phyloP scores from a whole-genome alignment of 2,797 vertebrate species.

The Gambusia yucatana region DNA sequence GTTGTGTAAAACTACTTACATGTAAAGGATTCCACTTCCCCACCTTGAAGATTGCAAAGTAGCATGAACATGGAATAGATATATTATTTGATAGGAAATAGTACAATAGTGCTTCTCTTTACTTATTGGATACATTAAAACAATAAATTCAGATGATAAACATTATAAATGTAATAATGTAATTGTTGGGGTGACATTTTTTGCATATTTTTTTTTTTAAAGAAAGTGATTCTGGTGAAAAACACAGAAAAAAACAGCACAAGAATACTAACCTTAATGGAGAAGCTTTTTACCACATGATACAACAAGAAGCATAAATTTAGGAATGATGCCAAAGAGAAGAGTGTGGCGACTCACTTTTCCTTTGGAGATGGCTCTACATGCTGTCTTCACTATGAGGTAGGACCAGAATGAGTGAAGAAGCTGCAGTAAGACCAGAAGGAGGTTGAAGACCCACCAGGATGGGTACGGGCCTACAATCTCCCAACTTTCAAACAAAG shows the following conservation, averaged over 20 bases:
- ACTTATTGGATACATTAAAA: not conserved
- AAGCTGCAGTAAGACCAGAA: slow-evolving; percentile 90
- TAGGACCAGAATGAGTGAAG: slow-evolving; percentile 97
- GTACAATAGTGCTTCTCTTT: not conserved
- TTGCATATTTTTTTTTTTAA: not conserved
- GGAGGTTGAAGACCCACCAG: slow-evolving; percentile 93
- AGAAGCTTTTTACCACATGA: not conserved
- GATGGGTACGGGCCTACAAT: slow-evolving; percentile 94
- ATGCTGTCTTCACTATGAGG: slow-evolving; percentile 92
- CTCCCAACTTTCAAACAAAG: slow-evolving; percentile 96
- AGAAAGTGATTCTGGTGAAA: slow-evolving; percentile 58
- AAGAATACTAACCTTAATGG: slow-evolving; percentile 11
- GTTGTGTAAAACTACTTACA: slow-evolving; percentile 84
- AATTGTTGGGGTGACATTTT: no score
- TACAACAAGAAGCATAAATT: slow-evolving; percentile 25
- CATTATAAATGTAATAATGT: not conserved
- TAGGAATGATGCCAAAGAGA: slow-evolving; percentile 12
- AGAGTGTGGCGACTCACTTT: slow-evolving; percentile 85
- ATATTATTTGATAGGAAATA: not conserved
- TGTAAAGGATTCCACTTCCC: slow-evolving; percentile 98
- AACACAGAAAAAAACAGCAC: slow-evolving; percentile 16
- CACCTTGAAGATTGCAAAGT: slow-evolving; percentile 84
- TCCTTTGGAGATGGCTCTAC: slow-evolving; percentile 93
- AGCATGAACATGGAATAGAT: slow-evolving; percentile 74
- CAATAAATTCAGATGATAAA: not conserved